Evolutionary conservation across 2,113 vertebrate genomes (phyloP).

Genomic region (Atlantisia rogersi): DNA sequence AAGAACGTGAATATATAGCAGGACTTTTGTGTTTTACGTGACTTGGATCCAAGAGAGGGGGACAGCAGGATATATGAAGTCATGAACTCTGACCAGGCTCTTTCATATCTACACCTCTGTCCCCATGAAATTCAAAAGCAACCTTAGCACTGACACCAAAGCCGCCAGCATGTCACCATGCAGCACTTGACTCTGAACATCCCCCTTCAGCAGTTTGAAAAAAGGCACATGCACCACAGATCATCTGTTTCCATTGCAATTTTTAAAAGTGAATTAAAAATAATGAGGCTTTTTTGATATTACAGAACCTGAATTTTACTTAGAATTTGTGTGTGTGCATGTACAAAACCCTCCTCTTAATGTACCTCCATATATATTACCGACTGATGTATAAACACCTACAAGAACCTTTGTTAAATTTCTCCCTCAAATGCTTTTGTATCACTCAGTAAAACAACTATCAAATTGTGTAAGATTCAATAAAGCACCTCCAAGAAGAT

Average conservation of each 20-base stretch:
- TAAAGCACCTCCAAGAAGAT: neutral
- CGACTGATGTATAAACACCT: neutral
- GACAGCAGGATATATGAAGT: neutral
- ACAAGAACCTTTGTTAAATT: neutral
- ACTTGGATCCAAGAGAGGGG: neutral
- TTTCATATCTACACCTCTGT: neutral
- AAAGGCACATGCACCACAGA: fast-evolving
- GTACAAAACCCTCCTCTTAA: neutral
- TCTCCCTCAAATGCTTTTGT: neutral
- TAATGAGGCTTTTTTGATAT: fast-evolving
- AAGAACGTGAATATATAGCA: neutral
- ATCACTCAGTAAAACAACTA: neutral
- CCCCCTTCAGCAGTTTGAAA: neutral
- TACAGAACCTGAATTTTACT: neutral
- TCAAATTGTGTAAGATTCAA: neutral
- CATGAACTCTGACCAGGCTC: fast-evolving
- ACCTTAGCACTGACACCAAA: neutral
- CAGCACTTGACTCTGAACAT: neutral
- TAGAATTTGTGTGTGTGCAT: neutral
- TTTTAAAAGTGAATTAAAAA: neutral
- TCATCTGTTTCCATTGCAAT: neutral
- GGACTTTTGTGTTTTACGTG: neutral
- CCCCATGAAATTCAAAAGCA: neutral
- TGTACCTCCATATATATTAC: neutral
- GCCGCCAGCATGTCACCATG: fast-evolving